Conservation (phyloP, 2,888 invertebrate genomes). For the Cataglyphis livida region DNA sequence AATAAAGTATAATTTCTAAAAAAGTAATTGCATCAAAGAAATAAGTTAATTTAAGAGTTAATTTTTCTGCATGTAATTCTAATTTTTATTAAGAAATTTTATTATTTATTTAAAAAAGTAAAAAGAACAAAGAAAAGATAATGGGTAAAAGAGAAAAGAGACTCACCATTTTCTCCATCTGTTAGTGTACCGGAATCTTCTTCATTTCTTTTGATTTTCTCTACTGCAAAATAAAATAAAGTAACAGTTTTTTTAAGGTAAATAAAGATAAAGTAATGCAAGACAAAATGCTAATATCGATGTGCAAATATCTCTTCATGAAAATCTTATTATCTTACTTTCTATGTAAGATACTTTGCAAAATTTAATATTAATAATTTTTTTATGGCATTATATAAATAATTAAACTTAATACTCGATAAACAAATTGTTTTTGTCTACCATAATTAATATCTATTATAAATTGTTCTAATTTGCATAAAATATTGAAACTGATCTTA, state of each 20-base stretch:
- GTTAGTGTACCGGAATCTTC: constrained; percentile 80
- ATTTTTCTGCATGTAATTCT: background rate
- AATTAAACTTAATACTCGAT: background rate
- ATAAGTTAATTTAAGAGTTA: no score
- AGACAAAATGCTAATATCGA: background rate
- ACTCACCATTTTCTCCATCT: constrained; percentile 85
- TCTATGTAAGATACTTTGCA: background rate
- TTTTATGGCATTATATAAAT: background rate
- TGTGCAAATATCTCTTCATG: background rate
- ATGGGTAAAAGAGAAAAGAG: background rate
- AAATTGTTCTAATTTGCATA: background rate
- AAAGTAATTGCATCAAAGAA: no score
- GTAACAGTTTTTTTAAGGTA: background rate
- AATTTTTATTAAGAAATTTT: background rate
- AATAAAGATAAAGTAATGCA: background rate
- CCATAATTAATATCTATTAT: background rate
- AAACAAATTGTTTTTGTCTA: background rate
- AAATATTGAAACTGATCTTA: constrained; percentile 66
- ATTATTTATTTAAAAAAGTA: background rate
- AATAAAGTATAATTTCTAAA: no score
- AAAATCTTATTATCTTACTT: background rate
- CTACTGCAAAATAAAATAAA: constrained; percentile 79
- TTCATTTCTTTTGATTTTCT: constrained; percentile 83
- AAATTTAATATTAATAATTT: background rate
- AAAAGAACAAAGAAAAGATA: background rate